These are phyloP conservation scores for Equus quagga DNA, from an alignment of 2,113 vertebrate species.

Conservation along the genomic window DNA sequence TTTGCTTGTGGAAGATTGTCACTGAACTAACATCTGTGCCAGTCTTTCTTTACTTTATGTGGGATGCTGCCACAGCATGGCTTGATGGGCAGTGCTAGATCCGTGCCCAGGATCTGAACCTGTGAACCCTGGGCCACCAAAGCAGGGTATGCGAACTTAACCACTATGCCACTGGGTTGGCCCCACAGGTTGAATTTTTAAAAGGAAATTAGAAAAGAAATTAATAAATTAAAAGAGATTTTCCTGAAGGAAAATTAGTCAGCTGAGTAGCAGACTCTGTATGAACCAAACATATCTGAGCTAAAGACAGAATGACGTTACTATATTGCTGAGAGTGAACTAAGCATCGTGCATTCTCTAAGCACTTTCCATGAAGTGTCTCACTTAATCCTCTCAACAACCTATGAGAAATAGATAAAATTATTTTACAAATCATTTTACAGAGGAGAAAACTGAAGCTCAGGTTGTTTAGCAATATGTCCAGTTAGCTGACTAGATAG, in stretches of 20 bases:
- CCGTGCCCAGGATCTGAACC: too few species aligned
- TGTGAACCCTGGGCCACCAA: too few species aligned
- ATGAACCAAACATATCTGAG: neutral
- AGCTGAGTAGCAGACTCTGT: neutral
- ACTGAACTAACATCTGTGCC: too few species aligned
- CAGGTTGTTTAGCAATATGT: neutral
- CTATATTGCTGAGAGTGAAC: neutral
- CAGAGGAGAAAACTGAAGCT: neutral
- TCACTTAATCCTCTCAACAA: neutral
- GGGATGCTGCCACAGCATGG: too few species aligned
- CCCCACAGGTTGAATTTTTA: neutral
- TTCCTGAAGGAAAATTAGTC: neutral
- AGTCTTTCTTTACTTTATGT: too few species aligned
- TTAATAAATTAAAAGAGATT: neutral
- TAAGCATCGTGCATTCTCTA: neutral
- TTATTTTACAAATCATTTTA: neutral
- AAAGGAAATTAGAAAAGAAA: neutral
- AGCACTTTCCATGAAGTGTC: neutral
- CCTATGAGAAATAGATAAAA: neutral
- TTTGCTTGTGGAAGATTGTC: too few species aligned
- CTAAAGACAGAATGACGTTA: neutral
- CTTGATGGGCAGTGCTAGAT: too few species aligned
- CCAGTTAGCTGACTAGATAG: neutral
- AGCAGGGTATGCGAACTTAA: too few species aligned
- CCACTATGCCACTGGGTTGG: too few species aligned